A percentile compares a stretch with the other conserved stretches of the same genome.
phyloP scores from a whole-genome alignment of 2,888 invertebrate species.

The Cheilosia grossa region DNA sequence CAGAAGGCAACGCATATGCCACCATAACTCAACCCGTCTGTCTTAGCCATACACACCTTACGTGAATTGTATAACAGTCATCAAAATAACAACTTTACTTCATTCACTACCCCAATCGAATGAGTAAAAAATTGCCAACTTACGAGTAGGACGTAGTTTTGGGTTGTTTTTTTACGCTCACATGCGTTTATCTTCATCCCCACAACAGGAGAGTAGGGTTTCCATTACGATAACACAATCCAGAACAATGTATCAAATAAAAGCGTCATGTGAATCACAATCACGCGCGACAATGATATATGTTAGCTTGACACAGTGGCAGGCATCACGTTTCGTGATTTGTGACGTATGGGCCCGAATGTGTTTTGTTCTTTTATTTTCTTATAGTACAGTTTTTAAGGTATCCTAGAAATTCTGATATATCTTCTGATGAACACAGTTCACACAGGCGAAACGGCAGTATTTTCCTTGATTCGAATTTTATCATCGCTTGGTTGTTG shows the following conservation, averaged over 20 bases:
- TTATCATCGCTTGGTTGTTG: slow-evolving; percentile 9
- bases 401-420: neutral
- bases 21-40: neutral
- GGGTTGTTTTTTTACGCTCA: neutral
- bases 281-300: slow-evolving; percentile 56
- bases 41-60: neutral
- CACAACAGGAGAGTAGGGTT: neutral
- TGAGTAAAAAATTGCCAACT: neutral
- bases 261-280: slow-evolving; percentile 39
- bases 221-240: neutral
- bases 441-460: neutral
- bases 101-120: neutral
- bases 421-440: neutral
- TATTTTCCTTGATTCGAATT: slow-evolving; percentile 13
- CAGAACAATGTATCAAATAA: slow-evolving; percentile 30
- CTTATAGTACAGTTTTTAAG: neutral
- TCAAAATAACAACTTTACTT: slow-evolving; percentile 20
- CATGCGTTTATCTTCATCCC: neutral
- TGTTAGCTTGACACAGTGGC: slow-evolving; percentile 21
- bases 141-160: neutral
- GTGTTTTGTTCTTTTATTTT: no score
- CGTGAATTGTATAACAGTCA: slow-evolving; percentile 25
- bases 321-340: slow-evolving; percentile 57
- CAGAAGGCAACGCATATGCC: neutral
- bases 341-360: slow-evolving; percentile 1